Evolutionary conservation across 2,113 vertebrate species (phyloP), one percentile per base, ranked within the genome.

Genomic region (Bostrychus sinensis): DNA sequence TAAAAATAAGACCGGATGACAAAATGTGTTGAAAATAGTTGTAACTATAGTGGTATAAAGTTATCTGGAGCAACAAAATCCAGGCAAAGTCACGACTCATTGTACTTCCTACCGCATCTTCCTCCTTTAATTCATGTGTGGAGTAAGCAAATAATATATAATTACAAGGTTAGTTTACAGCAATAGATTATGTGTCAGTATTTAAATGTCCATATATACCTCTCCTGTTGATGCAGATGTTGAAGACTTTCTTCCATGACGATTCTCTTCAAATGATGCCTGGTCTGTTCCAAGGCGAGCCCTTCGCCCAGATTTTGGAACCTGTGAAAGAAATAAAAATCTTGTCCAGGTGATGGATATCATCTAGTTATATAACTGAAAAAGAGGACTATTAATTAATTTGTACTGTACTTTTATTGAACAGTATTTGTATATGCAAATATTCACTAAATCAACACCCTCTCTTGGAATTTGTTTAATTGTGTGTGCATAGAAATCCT

Each of bases 231-330:
- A 86, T 61, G 84, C 57, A 11, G 92, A 87, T 5, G 75, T 82
- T 39, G 93, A 90, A 16, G 82, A 92, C 83, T 92, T 95, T 83
- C 84, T 87, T 26, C 30, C 51, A 20, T 82, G 67, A 12, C 84
- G 88, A 46, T 82, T 85, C 66, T 95, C 94, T 10, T 91, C 88
- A 53, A 85, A 80, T 0, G 85, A 84, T 0, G 83, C n/a, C 3
- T 91, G 79, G 59, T 96, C 94, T 36, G 86, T 90, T 0, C 91
- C 69, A 16, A 86, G 89, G 0, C 89, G 90, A 75, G 96, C 93
- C 72, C 95, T 92, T 38, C 95, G 91, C 45, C 95, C 95, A 82
- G 93, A 93, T 81, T 91, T 95, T 61, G 91, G 77, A 9, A 90
- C 89, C 96, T 98, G 75, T 48, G 20, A 81, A 56, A 25, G n/a